phyloP scores from a whole-genome alignment of 2,797 vertebrate species.

The Chloroceryle inda region DNA sequence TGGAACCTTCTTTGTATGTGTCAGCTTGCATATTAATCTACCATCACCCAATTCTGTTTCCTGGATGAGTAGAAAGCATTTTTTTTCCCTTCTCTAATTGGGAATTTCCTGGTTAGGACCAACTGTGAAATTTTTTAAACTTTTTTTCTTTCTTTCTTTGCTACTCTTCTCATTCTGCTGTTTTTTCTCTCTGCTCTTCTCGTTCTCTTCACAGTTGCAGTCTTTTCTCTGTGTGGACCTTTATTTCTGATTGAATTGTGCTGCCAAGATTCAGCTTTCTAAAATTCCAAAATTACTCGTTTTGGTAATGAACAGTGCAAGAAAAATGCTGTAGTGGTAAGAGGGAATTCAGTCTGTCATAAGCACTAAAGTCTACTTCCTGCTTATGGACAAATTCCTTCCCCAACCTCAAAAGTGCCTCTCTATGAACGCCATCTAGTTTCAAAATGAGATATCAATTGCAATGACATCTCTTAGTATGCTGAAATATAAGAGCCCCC shows the following conservation, averaged over 20 bases:
- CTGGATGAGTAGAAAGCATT: not conserved
- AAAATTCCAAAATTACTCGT: not conserved
- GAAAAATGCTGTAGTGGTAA: not conserved
- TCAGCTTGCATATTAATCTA: not conserved
- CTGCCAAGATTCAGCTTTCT: not conserved
- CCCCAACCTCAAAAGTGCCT: not conserved
- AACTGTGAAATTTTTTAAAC: not conserved
- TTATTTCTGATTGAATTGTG: not conserved
- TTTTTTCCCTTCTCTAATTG: not conserved
- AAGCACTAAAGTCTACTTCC: not conserved
- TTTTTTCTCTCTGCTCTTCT: not conserved
- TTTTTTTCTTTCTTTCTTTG: rapidly evolving
- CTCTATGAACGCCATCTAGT: not conserved
- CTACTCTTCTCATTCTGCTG: not conserved
- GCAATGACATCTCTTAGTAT: not conserved
- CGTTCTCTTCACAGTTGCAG: not conserved
- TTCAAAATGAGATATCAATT: not conserved
- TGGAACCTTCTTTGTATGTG: not conserved
- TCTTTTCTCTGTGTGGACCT: not conserved
- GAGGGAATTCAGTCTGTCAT: not conserved
- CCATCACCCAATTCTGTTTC: not conserved
- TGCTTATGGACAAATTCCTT: not conserved
- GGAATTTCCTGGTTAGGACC: not conserved
- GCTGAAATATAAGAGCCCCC: not conserved
- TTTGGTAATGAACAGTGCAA: constrained; percentile 24